Evolutionary conservation across 1,140 invertebrate genomes (phyloP).

Genomic region (Drosophila melanogaster): Release_6_plus_ISO1_MT NT_033779.5:12575001-12575500

Average conservation of each 20-base stretch:
- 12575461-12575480: slow-evolving; percentile 77
- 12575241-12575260: slow-evolving; percentile 12
- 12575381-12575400: slow-evolving; percentile 21
- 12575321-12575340: slow-evolving; percentile 5
- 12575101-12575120: slow-evolving; percentile 30
- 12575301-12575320: slow-evolving; percentile 5
- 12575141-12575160: slow-evolving; percentile 24
- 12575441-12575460: slow-evolving; percentile 16
- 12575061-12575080: slow-evolving; percentile 79
- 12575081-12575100: slow-evolving; percentile 23
- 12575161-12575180: slow-evolving; percentile 57
- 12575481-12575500: slow-evolving; percentile 65
- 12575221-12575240: not conserved
- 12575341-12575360: slow-evolving; percentile 4
- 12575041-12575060: slow-evolving; percentile 50
- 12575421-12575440: slow-evolving; percentile 24
- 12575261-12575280: slow-evolving; percentile 20
- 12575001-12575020: slow-evolving; percentile 57
- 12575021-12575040: slow-evolving; percentile 48
- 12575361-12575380: slow-evolving; percentile 22
- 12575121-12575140: slow-evolving; percentile 8
- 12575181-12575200: not conserved
- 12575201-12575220: no score
- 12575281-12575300: slow-evolving; percentile 20
- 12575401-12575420: slow-evolving; percentile 11